These are phyloP conservation scores for Gambusia holbrooki DNA, from an alignment of 2,113 vertebrate species.

Conservation along the genomic window DNA sequence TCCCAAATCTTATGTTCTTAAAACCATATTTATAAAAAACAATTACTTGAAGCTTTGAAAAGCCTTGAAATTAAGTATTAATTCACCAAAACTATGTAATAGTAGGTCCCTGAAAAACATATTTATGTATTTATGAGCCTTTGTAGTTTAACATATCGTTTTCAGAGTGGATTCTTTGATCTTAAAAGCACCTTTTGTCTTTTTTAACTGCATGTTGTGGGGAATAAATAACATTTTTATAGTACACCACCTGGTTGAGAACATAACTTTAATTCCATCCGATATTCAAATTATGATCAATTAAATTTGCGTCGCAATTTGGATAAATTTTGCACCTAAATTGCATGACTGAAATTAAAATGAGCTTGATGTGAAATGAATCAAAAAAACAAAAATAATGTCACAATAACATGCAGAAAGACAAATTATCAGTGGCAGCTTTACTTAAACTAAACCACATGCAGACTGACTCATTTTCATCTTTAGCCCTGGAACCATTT, in stretches of 20 bases:
- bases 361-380: background rate
- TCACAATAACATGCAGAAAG: background rate
- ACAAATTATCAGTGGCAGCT: constrained; percentile 2
- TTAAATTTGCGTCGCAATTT: background rate
- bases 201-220: too few species aligned
- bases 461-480: constrained; percentile 22
- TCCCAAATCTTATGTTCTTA: too few species aligned
- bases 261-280: background rate
- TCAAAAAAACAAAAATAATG: background rate
- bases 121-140: too few species aligned
- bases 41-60: too few species aligned
- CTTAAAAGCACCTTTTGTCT: too few species aligned
- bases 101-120: too few species aligned
- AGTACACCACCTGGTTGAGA: background rate
- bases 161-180: too few species aligned
- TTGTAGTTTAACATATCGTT: too few species aligned
- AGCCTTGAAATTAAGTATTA: too few species aligned
- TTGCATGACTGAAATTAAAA: background rate
- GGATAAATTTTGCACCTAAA: background rate
- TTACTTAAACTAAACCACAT: background rate
- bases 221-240: background rate
- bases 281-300: background rate
- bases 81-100: too few species aligned
- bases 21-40: too few species aligned
- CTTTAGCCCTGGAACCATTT: constrained; percentile 20